phyloP scores from a whole-genome alignment of 2,888 invertebrate genomes.

The Lordiphosa fenestrarum region DNA sequence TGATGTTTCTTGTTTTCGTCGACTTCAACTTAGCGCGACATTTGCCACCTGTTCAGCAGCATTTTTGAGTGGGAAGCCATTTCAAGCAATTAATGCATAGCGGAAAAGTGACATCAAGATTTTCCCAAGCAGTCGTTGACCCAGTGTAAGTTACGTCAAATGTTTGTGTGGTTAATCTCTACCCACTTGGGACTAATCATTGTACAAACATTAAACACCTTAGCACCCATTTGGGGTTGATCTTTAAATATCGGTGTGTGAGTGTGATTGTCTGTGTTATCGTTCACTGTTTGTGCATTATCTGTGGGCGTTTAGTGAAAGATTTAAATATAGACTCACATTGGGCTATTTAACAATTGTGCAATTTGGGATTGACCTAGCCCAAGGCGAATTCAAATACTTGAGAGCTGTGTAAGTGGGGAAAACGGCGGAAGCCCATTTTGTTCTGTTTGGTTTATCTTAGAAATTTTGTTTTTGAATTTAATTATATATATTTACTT shows the following conservation, averaged over 20 bases:
- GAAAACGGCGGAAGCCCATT: too few relatives aligned
- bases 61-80: slow-evolving; percentile 46
- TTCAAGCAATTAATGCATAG: slow-evolving; percentile 47
- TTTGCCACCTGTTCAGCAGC: slow-evolving; percentile 68
- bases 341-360: slow-evolving; percentile 28
- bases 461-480: not conserved
- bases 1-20: slow-evolving; percentile 4
- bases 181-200: slow-evolving; percentile 5
- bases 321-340: slow-evolving; percentile 38
- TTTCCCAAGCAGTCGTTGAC: slow-evolving; percentile 41
- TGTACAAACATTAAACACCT: slow-evolving; percentile 27
- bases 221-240: slow-evolving; percentile 22
- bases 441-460: not conserved
- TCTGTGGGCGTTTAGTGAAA: slow-evolving; percentile 12
- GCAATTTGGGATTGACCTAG: slow-evolving; percentile 32
- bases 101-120: slow-evolving; percentile 6
- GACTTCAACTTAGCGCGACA: slow-evolving; percentile 45
- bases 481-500: slow-evolving; percentile 7
- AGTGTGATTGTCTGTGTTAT: slow-evolving; percentile 17
- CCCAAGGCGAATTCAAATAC: slow-evolving; percentile 28
- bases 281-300: slow-evolving; percentile 12
- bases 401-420: not conserved
- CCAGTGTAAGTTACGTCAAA: slow-evolving; percentile 52
- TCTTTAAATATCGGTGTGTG: slow-evolving; percentile 12
- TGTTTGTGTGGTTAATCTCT: slow-evolving; percentile 14